phyloP scores from a whole-genome alignment of 2,888 invertebrate genomes.

The Oxycera nigricornis region DNA sequence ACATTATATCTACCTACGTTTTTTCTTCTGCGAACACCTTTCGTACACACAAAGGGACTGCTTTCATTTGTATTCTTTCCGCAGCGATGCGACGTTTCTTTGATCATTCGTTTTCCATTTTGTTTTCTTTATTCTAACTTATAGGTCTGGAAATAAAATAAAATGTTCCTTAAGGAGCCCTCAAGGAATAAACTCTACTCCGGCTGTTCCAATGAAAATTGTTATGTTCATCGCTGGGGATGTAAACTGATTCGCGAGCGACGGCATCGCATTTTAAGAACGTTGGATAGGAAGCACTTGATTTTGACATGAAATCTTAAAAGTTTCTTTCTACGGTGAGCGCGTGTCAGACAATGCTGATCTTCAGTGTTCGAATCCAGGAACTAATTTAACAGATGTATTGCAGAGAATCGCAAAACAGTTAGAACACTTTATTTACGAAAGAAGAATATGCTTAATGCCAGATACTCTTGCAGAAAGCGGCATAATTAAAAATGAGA shows the following conservation, averaged over 20 bases:
- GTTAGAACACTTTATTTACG: too few relatives aligned
- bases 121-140: slow-evolving; percentile 14
- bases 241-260: not conserved
- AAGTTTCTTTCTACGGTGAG: not conserved
- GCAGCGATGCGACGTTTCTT: slow-evolving; percentile 4
- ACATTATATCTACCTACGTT: not conserved
- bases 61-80: slow-evolving; percentile 31
- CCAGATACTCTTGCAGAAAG: too few relatives aligned
- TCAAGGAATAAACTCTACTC: not conserved
- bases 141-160: slow-evolving; percentile 3
- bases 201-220: slow-evolving; percentile 7
- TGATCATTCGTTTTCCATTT: slow-evolving; percentile 21
- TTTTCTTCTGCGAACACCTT: not conserved
- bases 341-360: too few relatives aligned
- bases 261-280: not conserved
- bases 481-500: too few relatives aligned
- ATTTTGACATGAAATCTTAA: not conserved
- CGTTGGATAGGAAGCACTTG: not conserved
- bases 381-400: too few relatives aligned
- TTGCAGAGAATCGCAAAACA: too few relatives aligned
- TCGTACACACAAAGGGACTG: not conserved
- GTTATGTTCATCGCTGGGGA: slow-evolving; percentile 5
- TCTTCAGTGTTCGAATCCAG: too few relatives aligned
- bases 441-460: too few relatives aligned
- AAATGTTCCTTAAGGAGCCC: slow-evolving; percentile 26